Base-by-base conservation (phyloP, 2,797 vertebrate species). In the Odontamblyopus lacepedii region DNA sequence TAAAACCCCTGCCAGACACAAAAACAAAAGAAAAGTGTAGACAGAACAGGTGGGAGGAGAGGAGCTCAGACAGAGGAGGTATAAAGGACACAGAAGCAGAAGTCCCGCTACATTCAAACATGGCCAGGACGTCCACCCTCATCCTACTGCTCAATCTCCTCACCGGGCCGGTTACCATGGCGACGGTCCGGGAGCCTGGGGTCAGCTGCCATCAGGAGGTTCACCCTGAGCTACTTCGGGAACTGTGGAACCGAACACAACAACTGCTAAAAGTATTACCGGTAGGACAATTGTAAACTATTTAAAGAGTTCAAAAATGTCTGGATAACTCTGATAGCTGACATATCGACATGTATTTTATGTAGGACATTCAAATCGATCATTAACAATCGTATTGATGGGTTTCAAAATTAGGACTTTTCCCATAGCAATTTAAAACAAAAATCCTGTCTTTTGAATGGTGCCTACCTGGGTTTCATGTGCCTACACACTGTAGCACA, bases 191-290 rank as follows among this genome's bases (percentile, higher is more conserved):
- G 27, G 4, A 57, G 30, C 48, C 0, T 1, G 51, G 23, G 13
- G 9, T 48, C 74, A 72, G 69, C 78, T 91, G 90, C 44, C 51
- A 8, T 0, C 77, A 80, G 77, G 69, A 77, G 70, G 48, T 91
- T 5, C 82, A 75, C 0, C 2, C 30, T 0, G 44, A 59, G 16
- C 79, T 91, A 74, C 73, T 91, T 78, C 67, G 78, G 12, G 73
- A 85, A 1, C 85, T 91, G 76, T 88, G 89, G 90, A 84, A 3
- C 62, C 51, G 32, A 2, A 89, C 70, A 60, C 59, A 0, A 0
- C 26, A 41, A 41, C 80, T 91, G 68, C 71, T 79, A 69, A 2
- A 68, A 0, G 19, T 7, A 0, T 83, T 91, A 67, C 90, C 88
- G 76, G 90, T 91, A 80, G 59, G 83, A 48, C 13, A 48, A 15